Evolutionary conservation across 2,888 invertebrate species (phyloP).

Genomic region (Frankliniella fusca): DNA sequence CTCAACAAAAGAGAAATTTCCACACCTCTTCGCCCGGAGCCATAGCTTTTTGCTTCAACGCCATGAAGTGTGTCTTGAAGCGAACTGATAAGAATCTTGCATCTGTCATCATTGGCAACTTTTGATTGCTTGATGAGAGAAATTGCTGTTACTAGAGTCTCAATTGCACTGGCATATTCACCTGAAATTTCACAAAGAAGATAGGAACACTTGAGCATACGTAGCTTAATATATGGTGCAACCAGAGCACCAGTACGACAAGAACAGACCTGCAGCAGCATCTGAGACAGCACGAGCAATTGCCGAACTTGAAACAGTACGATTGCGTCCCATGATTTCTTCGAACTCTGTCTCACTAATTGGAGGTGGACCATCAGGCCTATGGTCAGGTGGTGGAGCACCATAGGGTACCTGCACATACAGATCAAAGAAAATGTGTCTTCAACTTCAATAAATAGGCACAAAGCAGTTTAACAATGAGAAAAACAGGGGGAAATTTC

Average conservation of each 20-base stretch:
- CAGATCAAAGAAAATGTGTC: background rate
- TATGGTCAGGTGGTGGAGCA: constrained; percentile 48
- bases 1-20: constrained; percentile 27
- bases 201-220: background rate
- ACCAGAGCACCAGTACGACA: background rate
- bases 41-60: constrained; percentile 96
- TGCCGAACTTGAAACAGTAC: constrained; percentile 95
- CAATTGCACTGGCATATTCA: constrained; percentile 96
- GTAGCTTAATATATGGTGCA: background rate
- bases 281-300: constrained; percentile 96
- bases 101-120: constrained; percentile 92
- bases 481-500: too few species aligned
- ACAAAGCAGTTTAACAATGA: constrained; percentile 29
- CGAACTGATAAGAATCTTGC: constrained; percentile 95
- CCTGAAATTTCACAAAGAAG: constrained; percentile 48
- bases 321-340: constrained; percentile 94
- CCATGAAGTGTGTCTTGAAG: constrained; percentile 95
- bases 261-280: constrained; percentile 71
- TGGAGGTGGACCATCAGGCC: constrained; percentile 46
- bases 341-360: constrained; percentile 94
- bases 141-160: constrained; percentile 97
- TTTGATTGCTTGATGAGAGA: constrained; percentile 97
- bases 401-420: constrained; percentile 37
- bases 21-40: constrained; percentile 61
- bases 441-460: background rate